Conservation (phyloP, 2,113 vertebrate species). For the Dasypus novemcinctus region DNA sequence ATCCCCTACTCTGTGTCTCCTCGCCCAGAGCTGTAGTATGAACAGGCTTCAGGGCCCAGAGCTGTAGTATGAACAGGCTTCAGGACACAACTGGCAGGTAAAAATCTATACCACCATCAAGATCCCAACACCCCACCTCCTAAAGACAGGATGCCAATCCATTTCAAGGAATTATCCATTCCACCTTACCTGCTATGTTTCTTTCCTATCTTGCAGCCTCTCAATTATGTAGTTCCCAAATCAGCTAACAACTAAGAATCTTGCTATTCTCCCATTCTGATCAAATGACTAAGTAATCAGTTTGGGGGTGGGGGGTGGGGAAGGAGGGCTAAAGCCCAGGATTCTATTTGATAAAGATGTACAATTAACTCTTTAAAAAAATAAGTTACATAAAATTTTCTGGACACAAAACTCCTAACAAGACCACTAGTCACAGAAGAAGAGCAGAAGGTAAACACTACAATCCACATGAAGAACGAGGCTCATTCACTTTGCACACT, state of each 20-base stretch:
- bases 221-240: background rate
- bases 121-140: background rate
- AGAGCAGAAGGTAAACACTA: conserved; percentile 22
- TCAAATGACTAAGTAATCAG: conserved; percentile 11
- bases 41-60: background rate
- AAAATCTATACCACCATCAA: background rate
- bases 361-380: conserved; percentile 64
- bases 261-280: background rate
- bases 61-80: background rate
- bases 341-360: conserved; percentile 57
- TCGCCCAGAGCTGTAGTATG: background rate
- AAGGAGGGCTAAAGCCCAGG: background rate
- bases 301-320: background rate
- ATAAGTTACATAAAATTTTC: conserved; percentile 72
- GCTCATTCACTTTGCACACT: background rate
- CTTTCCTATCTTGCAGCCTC: background rate
- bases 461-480: background rate
- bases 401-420: conserved; percentile 45
- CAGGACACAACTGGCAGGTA: background rate
- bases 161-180: background rate
- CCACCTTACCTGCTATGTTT: background rate
- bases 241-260: background rate
- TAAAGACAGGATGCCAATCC: background rate
- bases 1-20: background rate
- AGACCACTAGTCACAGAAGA: conserved; percentile 37